Conservation (phyloP, 1,140 invertebrate genomes). For the Planococcus citri region DNA sequence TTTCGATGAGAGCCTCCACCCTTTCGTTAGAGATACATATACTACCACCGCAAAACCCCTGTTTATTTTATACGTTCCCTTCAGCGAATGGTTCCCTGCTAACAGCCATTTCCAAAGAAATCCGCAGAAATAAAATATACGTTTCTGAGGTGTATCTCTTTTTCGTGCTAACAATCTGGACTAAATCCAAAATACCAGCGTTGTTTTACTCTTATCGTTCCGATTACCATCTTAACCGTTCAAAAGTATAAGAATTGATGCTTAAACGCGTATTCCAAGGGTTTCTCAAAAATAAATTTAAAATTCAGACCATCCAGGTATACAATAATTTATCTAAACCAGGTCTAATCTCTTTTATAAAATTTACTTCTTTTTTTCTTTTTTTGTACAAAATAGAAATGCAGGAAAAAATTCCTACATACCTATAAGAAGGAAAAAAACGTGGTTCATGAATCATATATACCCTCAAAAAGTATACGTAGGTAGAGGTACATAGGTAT, state of each 20-base stretch:
- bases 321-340: too few relatives aligned
- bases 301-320: not conserved
- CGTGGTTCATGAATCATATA: too few relatives aligned
- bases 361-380: too few relatives aligned
- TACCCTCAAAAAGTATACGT: too few relatives aligned
- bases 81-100: not conserved
- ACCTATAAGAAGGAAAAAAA: too few relatives aligned
- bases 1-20: not conserved
- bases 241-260: not conserved
- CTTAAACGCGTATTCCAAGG: not conserved
- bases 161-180: conserved; percentile 14
- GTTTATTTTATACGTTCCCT: not conserved
- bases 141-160: not conserved
- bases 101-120: not conserved
- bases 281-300: not conserved
- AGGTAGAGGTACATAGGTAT: too few relatives aligned
- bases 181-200: conserved; percentile 1
- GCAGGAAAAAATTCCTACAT: too few relatives aligned
- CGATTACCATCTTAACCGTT: conserved; percentile 11
- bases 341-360: too few relatives aligned
- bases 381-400: too few relatives aligned
- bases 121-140: not conserved
- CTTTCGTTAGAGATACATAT: not conserved
- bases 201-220: not conserved
- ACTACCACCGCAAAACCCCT: not conserved